Percentiles rank a stretch among this genome's conserved stretches.
Conservation (phyloP, 1,140 invertebrate genomes). For the Dendroctonus valens region DNA sequence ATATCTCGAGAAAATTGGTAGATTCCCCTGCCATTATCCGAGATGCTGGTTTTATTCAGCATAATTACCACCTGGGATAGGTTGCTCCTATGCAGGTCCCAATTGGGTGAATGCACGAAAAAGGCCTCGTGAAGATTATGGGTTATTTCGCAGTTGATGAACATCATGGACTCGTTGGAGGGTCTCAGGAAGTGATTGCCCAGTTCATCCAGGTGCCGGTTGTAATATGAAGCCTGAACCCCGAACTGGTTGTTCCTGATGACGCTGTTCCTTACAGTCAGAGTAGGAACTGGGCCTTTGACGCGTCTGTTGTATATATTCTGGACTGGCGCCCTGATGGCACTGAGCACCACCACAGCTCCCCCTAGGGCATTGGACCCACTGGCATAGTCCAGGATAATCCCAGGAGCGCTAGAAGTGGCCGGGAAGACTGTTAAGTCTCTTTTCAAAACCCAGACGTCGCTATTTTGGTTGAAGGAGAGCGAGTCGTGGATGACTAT, state of each 20-base stretch:
- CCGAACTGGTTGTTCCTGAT: constrained; percentile 81
- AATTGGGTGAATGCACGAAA: constrained; percentile 77
- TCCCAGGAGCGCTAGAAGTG: constrained; percentile 77
- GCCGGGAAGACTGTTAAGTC: constrained; percentile 86
- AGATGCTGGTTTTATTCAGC: constrained; percentile 80
- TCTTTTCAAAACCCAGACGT: constrained; percentile 73
- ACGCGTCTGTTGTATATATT: constrained; percentile 69
- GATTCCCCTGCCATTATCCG: constrained; percentile 81
- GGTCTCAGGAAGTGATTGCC: constrained; percentile 84
- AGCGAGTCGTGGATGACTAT: constrained; percentile 76
- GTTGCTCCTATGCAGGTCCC: constrained; percentile 79
- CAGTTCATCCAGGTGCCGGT: constrained; percentile 78
- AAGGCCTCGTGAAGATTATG: constrained; percentile 78
- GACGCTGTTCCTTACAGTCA: constrained; percentile 67
- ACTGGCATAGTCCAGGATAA: constrained; percentile 80
- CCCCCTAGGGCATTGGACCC: constrained; percentile 76
- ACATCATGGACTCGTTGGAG: constrained; percentile 81
- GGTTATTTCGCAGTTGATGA: constrained; percentile 76
- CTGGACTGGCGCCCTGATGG: constrained; percentile 68
- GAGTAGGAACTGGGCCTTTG: constrained; percentile 71
- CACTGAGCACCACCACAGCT: constrained; percentile 77
- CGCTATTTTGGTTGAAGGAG: constrained; percentile 58
- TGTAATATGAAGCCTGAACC: constrained; percentile 84
- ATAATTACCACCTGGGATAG: constrained; percentile 82
- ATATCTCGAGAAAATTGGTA: constrained; percentile 86